Conservation (phyloP, 1,140 invertebrate species). For the Pogonognathellus flavescens region DNA sequence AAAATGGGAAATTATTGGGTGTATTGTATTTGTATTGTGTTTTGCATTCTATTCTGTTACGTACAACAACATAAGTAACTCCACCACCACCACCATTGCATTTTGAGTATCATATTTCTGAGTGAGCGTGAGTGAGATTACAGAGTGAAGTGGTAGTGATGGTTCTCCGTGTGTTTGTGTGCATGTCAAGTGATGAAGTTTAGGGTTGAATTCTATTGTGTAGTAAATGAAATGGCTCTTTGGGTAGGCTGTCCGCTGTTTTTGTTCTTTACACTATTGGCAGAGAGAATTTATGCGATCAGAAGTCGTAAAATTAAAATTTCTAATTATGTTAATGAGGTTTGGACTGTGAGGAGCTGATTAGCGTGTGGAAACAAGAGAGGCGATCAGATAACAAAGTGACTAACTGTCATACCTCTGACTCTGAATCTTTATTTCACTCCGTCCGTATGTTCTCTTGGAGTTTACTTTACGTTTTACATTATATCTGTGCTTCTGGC, state of each 20-base stretch:
- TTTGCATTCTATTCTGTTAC: too few species aligned
- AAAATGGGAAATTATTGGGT: slow-evolving; percentile 30
- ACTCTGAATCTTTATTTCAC: slow-evolving; percentile 19
- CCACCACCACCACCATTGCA: too few species aligned
- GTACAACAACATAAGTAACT: too few species aligned
- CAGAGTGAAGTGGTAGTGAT: too few species aligned
- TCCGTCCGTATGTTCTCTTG: background rate
- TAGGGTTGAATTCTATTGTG: background rate
- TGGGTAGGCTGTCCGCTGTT: background rate
- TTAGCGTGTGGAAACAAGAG: slow-evolving; percentile 56
- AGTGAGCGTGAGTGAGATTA: too few species aligned
- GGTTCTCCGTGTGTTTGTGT: background rate
- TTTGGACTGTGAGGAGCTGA: slow-evolving; percentile 50
- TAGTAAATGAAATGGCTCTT: background rate
- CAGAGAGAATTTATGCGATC: slow-evolving; percentile 59
- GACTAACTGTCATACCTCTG: slow-evolving; percentile 17
- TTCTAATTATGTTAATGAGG: slow-evolving; percentile 65
- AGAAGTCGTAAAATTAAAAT: slow-evolving; percentile 65
- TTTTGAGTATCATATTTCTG: too few species aligned
- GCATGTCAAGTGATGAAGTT: background rate
- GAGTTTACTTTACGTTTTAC: background rate
- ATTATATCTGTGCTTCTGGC: slow-evolving; percentile 3
- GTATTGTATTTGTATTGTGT: slow-evolving; percentile 25
- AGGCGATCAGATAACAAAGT: slow-evolving; percentile 53
- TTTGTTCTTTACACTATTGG: slow-evolving; percentile 32